Base-by-base conservation (phyloP, 2,888 invertebrate genomes). In the Nephrotoma appendiculata region DNA sequence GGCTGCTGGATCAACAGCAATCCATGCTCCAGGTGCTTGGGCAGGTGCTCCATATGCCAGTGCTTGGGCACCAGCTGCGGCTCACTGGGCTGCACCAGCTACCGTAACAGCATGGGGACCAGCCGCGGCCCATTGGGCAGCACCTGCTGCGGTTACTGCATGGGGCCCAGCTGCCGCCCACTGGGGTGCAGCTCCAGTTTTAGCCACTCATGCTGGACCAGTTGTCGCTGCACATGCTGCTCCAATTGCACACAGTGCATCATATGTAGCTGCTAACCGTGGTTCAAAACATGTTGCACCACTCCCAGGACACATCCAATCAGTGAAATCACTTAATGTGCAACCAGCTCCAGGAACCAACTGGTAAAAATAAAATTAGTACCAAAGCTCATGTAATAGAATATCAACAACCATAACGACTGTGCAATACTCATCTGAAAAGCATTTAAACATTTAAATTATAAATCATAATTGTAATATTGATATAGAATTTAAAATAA, bases 181-280 rank as follows among this genome's bases (percentile, higher is more conserved):
- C 6, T 83, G 83, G 83, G 42, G 84, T 42, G 84, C 41, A 11
- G 19, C 91, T 91, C 52, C 92, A 90, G 87, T 90, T 89, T 19
- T 92, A 90, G 88, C 91, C 89, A 91, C 92, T 91, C 88, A 92
- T 90, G 89, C 91, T 89, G 84, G n/a, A n/a, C 84, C 84, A 84
- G 84, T 84, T 6, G 15, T 84, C 7, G 42, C 84, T 5, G n/a
- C 84, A n/a, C 84, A 84, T 84, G 84, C 84, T 2, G 48, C 48
- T 4, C 48, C 48, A 84, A 42, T 84, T 42, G 84, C n/a, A 7
- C 84, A 84, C 5, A 42, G 42, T 7, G 84, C 42, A 12, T 42
- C 84, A 9, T 84, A 84, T 42, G 84, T 84, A 3, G 84, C 84
- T n/a, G 84, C 84, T 11, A 84, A 84, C 5, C 84, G 84, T 84